phyloP scores from a whole-genome alignment of 2,113 vertebrate genomes.

The Eonycteris spelaea region DNA sequence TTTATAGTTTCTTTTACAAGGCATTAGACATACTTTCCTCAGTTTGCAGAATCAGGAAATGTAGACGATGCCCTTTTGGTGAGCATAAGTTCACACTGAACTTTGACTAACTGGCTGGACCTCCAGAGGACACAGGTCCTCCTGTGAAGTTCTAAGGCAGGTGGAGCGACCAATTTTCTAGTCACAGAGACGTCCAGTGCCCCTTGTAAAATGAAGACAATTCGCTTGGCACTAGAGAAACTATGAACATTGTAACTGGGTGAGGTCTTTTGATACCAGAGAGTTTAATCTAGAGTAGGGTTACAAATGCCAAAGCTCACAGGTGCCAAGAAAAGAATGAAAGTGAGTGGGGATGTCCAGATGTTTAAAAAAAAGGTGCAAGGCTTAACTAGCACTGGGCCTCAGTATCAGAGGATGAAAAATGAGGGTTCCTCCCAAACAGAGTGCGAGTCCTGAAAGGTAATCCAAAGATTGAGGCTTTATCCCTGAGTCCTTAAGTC shows the following conservation, averaged over 20 bases:
- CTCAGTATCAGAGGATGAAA: background rate
- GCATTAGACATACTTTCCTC: background rate
- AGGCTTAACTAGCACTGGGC: background rate
- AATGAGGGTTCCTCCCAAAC: background rate
- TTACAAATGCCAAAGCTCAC: background rate
- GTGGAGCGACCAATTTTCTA: background rate
- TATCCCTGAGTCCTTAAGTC: background rate
- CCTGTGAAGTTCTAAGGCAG: background rate
- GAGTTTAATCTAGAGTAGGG: background rate
- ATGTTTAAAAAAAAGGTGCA: background rate
- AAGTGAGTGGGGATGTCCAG: background rate
- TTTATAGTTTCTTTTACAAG: background rate
- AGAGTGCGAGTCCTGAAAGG: background rate
- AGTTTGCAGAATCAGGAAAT: background rate
- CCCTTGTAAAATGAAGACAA: background rate
- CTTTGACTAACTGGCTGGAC: background rate
- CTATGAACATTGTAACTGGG: background rate
- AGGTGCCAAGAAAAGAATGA: background rate
- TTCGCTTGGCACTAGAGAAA: background rate
- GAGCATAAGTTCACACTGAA: background rate
- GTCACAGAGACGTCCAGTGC: background rate
- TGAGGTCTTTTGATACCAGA: background rate
- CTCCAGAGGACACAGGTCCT: background rate
- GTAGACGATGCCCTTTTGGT: background rate
- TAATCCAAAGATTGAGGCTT: background rate